Evolutionary conservation across 2,113 vertebrate genomes (phyloP).

Genomic region (Cynoglossus semilaevis): DNA sequence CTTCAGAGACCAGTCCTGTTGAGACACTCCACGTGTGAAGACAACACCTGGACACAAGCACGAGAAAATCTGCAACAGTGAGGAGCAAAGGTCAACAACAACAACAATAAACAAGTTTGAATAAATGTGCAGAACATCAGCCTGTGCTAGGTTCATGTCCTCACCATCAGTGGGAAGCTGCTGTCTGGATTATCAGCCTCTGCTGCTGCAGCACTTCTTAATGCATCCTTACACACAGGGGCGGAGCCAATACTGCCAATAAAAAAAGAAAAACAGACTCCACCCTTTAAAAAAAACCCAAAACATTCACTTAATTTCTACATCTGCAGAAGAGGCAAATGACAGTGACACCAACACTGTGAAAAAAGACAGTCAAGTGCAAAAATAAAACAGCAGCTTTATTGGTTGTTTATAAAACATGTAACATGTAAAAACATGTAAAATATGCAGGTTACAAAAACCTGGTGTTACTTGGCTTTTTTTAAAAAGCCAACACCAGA

Average conservation of each 20-base stretch:
- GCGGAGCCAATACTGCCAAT: conserved; percentile 39
- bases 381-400: too few species aligned
- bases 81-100: neutral
- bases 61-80: neutral
- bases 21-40: neutral
- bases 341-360: neutral
- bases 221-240: conserved; percentile 60
- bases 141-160: neutral
- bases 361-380: too few species aligned
- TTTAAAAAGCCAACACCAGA: too few species aligned
- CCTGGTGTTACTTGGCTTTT: too few species aligned
- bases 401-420: too few species aligned
- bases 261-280: conserved; percentile 22
- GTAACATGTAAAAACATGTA: too few species aligned
- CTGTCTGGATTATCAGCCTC: conserved; percentile 45
- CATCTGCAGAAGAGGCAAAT: neutral
- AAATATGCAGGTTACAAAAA: too few species aligned
- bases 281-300: conserved; percentile 1
- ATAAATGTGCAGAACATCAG: neutral
- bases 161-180: conserved; percentile 20
- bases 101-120: neutral
- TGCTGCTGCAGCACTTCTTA: conserved; percentile 52
- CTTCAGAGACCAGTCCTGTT: conserved; percentile 24
- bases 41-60: neutral
- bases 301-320: neutral